Base-by-base conservation (phyloP, 30 jellyfish, hydroid and myxozoan genomes). In the Aurelia aurita region DNA sequence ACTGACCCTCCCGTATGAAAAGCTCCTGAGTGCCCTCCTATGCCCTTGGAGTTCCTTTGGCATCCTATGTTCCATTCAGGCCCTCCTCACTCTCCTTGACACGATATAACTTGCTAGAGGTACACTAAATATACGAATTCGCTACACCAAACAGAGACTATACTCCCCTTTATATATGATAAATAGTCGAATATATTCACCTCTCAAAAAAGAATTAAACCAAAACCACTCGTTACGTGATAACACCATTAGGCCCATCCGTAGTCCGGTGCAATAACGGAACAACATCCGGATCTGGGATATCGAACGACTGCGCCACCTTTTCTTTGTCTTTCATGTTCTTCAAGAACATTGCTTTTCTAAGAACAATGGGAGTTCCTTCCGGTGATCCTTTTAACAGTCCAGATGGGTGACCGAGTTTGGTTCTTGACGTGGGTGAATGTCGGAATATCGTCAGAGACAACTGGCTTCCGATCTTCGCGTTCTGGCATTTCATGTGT, bases 401-500 rank as follows among this genome's bases (percentile, higher is more conserved):
- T 15, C 86, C 86, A 9, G 73, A 22, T 4, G 86, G 86, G 35
- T 69, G 81, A 7, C 65, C 23, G 16, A 19, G 28, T 35, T 83
- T 71, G 21, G 57, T 61, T 27, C 67, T 69, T 13, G 58, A 3
- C 47, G 87, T 29, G 5, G 93, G 93, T 6, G 87, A 69, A 43
- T 83, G 79, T 2, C 85, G 57, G 28, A 83, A 72, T 19, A 83
- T 31, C 31, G 82, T 53, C 28, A 83, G n/a, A 6, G 87, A 83
- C 14, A 44, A n/a, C 54, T 54, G 67, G 55, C 87, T 69, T 3
- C 87, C 84, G 21, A 46, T 49, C 19, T 8, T 21, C 23, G 67
- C 59, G 28, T 46, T 54, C 16, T 83, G 69, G 32, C 66, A 26
- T 55, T 49, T 26, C 72, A 32, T 25, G 25, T 23, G 25, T 4